Conservation (phyloP, 92 coral and sea anemone genomes). For the Zoanthus gigantus region DNA sequence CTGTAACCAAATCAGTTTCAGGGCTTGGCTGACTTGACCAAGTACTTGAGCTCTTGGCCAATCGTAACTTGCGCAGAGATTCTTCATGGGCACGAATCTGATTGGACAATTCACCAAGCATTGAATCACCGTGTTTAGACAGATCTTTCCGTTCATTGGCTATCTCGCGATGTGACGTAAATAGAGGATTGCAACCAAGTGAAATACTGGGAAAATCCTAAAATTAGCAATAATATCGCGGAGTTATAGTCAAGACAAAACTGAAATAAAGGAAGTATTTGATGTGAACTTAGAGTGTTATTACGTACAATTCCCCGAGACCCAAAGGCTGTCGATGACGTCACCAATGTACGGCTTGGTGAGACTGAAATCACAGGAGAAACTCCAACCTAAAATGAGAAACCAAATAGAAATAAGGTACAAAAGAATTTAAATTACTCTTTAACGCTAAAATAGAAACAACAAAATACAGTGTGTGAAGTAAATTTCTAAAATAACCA, state of each 20-base stretch:
- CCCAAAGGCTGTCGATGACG: constrained; percentile 57
- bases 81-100: constrained; percentile 53
- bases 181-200: constrained; percentile 13
- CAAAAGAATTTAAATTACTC: too few relatives aligned
- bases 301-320: constrained; percentile 20
- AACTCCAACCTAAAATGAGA: constrained; percentile 80
- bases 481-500: too few relatives aligned
- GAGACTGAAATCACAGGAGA: constrained; percentile 87
- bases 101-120: constrained; percentile 30
- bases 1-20: neutral
- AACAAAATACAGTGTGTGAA: too few relatives aligned
- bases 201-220: constrained; percentile 37
- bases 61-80: constrained; percentile 25
- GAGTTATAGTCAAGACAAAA: neutral
- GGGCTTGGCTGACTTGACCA: neutral
- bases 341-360: constrained; percentile 70
- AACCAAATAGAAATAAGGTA: neutral
- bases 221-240: neutral
- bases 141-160: neutral
- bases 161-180: neutral
- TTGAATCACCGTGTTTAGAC: neutral
- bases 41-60: constrained; percentile 1
- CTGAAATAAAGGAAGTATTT: neutral
- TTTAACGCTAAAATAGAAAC: too few relatives aligned
- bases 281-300: neutral